These are phyloP conservation scores for Entomyzon cyanotis DNA, from an alignment of 2,113 vertebrate species.

Conservation along the genomic window DNA sequence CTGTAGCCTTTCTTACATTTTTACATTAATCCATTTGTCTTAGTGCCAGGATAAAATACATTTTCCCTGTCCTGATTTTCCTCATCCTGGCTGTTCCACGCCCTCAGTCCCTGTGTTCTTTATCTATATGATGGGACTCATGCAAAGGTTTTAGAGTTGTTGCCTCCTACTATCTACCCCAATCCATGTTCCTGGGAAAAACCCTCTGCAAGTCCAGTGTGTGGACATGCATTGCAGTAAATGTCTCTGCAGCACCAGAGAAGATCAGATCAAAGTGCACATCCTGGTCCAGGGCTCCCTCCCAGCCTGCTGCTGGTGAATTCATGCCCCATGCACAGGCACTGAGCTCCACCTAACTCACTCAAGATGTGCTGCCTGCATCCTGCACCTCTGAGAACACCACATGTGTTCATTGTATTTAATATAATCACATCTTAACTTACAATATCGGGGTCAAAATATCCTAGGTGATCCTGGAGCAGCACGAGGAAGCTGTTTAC, in stretches of 20 bases:
- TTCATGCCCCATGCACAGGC: fast-evolving
- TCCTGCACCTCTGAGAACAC: neutral
- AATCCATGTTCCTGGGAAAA: neutral
- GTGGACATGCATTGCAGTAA: neutral
- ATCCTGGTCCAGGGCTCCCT: neutral
- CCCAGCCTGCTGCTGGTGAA: neutral
- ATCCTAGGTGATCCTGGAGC: neutral
- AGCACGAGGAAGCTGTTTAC: conserved; percentile 14
- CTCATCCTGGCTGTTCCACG: neutral
- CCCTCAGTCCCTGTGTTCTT: neutral
- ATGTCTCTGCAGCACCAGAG: neutral
- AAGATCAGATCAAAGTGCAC: neutral
- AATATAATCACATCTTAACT: neutral
- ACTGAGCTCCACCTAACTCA: fast-evolving
- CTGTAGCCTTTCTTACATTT: neutral
- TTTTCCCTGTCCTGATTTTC: neutral
- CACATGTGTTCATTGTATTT: neutral
- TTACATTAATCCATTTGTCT: neutral
- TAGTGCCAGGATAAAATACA: neutral
- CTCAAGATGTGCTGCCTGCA: neutral
- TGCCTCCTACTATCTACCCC: neutral
- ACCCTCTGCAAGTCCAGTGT: fast-evolving
- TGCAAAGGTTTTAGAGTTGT: neutral
- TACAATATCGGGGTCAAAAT: neutral
- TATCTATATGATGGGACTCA: neutral